Evolutionary conservation across 2,797 vertebrate genomes (phyloP), one percentile per base, ranked within the genome.

Genomic region (Heteromormyrus szaboi): DNA sequence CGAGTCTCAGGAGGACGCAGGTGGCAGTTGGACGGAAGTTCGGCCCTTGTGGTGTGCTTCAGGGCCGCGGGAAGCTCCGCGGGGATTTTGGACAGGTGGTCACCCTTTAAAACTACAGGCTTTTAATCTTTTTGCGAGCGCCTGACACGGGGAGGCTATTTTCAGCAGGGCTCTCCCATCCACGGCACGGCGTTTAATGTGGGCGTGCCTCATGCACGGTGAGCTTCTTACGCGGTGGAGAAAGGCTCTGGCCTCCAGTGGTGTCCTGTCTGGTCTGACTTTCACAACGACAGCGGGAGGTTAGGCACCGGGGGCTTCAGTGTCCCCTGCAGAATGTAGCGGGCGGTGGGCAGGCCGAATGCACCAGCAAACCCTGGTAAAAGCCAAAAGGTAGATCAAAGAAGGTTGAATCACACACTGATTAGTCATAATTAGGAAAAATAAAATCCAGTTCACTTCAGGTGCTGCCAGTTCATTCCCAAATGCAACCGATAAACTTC

Each of bases 41-140:
- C 90, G 93, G 93, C 94, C 94, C 94, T 94, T 93, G 92, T 91
- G 95, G 94, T 95, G 92, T 89, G 92, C 91, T 93, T 94, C 92
- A 92, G 93, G 93, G 92, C 92, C 92, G 92, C 91, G 91, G 93
- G 87, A 83, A 51, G 54, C 50, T 85, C 83, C 22, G 41, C 14
- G 41, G 93, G 90, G 91, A 91, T 92, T 88, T 46, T 92, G 91
- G 94, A 95, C 95, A 95, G 95, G 95, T 95, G 95, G 95, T 93
- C 93, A 92, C 91, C 90, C 93, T 95, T 95, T 94, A 95, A 95
- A 94, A 94, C 94, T 90, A 88, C 22, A 79, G 89, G 92, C 93
- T 93, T 94, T 95, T 94, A 93, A 95, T 94, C 92, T 93, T 92
- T 83, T 91, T 72, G 92, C 90, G 90, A 93, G 93, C 88, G 92